phyloP scores from a whole-genome alignment of 2,113 vertebrate genomes.

The Atrichornis clamosus region DNA sequence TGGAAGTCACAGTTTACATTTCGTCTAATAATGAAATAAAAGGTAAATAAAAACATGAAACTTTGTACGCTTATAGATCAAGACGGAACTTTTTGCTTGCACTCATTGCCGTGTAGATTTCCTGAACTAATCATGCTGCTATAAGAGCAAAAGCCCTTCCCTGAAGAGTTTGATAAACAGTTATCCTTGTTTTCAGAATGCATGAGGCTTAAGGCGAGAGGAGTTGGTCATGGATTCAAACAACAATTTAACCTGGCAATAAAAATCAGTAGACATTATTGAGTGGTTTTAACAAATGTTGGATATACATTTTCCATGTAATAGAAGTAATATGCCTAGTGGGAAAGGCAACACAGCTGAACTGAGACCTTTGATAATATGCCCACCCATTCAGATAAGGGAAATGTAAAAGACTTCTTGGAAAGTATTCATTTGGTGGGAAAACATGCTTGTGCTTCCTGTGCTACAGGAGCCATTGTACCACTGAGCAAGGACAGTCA shows the following conservation, averaged over 20 bases:
- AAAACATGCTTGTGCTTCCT: neutral
- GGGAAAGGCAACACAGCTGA: neutral
- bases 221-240: neutral
- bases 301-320: neutral
- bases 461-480: neutral
- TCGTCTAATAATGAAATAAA: neutral
- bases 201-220: neutral
- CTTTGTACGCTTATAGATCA: neutral
- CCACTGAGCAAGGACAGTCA: neutral
- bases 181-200: neutral
- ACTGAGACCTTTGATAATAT: neutral
- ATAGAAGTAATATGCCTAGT: neutral
- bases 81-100: neutral
- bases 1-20: neutral
- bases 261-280: neutral
- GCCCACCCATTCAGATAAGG: neutral
- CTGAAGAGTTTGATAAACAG: neutral
- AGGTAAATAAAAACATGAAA: neutral
- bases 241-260: neutral
- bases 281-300: neutral
- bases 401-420: neutral
- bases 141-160: neutral
- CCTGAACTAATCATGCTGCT: neutral
- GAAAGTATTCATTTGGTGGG: neutral
- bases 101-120: neutral